Conservation (phyloP, 2,888 invertebrate genomes). For the Acronicta aceris region DNA sequence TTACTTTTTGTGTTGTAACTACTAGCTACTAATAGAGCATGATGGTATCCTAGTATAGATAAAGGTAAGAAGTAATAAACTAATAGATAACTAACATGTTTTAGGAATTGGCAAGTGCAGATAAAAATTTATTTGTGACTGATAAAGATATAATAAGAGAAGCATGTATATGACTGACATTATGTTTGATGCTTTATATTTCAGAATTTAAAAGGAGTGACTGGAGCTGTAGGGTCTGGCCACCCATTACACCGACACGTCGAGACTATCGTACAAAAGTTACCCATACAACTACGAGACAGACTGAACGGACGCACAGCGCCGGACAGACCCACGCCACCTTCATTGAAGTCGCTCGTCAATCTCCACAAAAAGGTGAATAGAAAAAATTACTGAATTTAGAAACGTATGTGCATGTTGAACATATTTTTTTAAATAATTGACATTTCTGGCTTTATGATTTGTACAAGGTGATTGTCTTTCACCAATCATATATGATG, state of each 20-base stretch:
- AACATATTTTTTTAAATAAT: neutral
- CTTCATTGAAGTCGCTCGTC: conserved; percentile 95
- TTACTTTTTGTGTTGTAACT: no score
- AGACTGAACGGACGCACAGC: conserved; percentile 90
- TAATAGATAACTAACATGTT: no score
- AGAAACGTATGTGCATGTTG: neutral
- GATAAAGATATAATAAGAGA: no score
- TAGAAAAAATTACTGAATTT: neutral
- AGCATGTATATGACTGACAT: no score
- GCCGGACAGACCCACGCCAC: conserved; percentile 89
- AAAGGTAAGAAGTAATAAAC: no score
- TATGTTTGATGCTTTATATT: neutral
- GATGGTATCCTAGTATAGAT: no score
- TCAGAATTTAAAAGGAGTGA: conserved; percentile 95
- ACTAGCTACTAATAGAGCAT: no score
- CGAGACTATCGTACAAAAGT: conserved; percentile 96
- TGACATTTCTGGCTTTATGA: neutral
- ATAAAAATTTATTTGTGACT: no score
- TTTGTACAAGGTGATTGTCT: neutral
- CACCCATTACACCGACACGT: conserved; percentile 94
- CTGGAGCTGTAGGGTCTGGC: conserved; percentile 92
- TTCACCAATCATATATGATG: neutral
- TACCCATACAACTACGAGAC: conserved; percentile 94
- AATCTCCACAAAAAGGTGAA: conserved; percentile 96
- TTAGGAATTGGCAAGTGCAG: no score